These are phyloP conservation scores for Pedionomus torquatus DNA, from an alignment of 2,113 vertebrate species.

Conservation along the genomic window DNA sequence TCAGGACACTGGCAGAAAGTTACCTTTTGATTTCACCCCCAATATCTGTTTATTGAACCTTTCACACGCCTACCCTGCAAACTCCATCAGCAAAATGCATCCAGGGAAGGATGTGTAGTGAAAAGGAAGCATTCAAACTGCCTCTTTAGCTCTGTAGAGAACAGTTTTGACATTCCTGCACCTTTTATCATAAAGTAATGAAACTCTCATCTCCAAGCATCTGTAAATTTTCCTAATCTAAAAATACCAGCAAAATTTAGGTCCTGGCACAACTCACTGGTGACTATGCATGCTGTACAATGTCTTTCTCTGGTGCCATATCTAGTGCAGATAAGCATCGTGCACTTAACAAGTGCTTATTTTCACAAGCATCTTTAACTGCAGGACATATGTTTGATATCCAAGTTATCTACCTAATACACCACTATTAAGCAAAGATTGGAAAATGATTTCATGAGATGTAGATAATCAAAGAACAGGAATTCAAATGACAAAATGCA, in stretches of 20 bases:
- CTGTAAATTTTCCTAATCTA: neutral
- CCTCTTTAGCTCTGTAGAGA: neutral
- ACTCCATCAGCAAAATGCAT: neutral
- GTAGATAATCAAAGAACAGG: neutral
- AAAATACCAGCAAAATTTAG: neutral
- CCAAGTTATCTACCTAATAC: neutral
- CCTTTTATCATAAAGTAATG: neutral
- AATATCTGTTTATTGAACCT: neutral
- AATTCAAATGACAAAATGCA: neutral
- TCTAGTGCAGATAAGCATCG: neutral
- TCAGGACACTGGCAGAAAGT: neutral
- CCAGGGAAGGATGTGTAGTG: rapidly evolving
- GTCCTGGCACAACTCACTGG: neutral
- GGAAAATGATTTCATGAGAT: neutral
- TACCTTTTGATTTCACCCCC: neutral
- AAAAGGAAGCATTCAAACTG: neutral
- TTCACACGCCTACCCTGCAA: neutral
- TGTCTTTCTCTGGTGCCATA: too few species aligned
- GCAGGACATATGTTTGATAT: neutral
- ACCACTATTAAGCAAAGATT: neutral
- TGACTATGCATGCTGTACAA: neutral
- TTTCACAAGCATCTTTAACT: neutral
- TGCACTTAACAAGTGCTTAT: neutral
- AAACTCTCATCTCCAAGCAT: neutral
- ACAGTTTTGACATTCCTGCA: neutral